Evolutionary conservation across 1,140 invertebrate genomes (phyloP).

Genomic region (Phthorimaea operculella): DNA sequence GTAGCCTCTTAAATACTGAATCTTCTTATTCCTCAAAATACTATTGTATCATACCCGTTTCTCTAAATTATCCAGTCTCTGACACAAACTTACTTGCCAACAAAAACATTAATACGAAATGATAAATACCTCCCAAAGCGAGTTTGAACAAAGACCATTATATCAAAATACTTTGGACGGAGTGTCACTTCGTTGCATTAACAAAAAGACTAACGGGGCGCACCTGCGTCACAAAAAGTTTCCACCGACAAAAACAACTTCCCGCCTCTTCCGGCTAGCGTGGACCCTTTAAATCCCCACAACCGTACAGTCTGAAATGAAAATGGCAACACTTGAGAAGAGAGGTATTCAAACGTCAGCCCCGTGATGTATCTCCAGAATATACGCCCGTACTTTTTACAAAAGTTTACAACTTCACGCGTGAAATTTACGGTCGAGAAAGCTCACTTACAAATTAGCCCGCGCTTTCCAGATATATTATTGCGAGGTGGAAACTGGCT

Average conservation of each 20-base stretch:
- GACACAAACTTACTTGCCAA: too few relatives aligned
- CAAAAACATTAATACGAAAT: too few relatives aligned
- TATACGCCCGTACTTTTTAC: constrained; percentile 32
- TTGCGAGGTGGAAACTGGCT: constrained; percentile 16
- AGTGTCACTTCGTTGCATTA: too few relatives aligned
- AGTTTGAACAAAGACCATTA: too few relatives aligned
- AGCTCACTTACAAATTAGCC: constrained; percentile 40
- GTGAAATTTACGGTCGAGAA: constrained; percentile 29
- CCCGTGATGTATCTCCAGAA: constrained; percentile 27
- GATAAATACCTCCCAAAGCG: too few relatives aligned
- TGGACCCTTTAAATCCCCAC: constrained; percentile 7
- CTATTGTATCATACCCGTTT: too few relatives aligned
- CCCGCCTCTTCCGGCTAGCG: background rate
- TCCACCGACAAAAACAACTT: constrained; percentile 9
- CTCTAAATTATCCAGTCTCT: too few relatives aligned
- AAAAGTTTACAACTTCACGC: constrained; percentile 36
- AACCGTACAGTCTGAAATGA: constrained; percentile 8
- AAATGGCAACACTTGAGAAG: constrained; percentile 22
- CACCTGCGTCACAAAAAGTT: constrained; percentile 1
- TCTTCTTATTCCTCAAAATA: too few relatives aligned
- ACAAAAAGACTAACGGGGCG: too few relatives aligned
- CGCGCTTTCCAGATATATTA: constrained; percentile 19
- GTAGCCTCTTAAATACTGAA: too few relatives aligned
- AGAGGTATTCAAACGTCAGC: constrained; percentile 27
- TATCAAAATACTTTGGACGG: too few relatives aligned